A percentile compares a stretch with the other conserved stretches of the same genome.
Conservation (phyloP, 2,888 invertebrate genomes). For the Pammene fasciana region DNA sequence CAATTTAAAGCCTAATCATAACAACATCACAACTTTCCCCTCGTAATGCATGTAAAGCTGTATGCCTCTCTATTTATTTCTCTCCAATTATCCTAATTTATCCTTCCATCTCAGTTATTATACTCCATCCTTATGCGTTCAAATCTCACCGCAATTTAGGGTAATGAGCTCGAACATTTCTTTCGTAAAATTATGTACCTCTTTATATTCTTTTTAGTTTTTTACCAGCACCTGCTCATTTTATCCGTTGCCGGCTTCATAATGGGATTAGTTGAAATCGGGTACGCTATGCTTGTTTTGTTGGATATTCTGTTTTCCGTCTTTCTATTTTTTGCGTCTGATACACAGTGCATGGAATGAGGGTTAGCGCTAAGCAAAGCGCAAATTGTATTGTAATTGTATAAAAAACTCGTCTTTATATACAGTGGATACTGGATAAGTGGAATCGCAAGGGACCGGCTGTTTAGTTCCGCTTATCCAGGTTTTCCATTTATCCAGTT, state of each 20-base stretch:
- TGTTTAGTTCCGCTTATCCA: no score
- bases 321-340: not conserved
- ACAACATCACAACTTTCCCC: conserved; percentile 37
- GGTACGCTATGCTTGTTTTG: not conserved
- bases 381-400: no score
- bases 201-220: conserved; percentile 30
- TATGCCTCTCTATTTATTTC: conserved; percentile 22
- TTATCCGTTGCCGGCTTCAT: conserved; percentile 10
- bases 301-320: not conserved
- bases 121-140: conserved; percentile 34
- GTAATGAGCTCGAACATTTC: conserved; percentile 38
- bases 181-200: conserved; percentile 30
- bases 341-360: not conserved
- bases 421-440: no score
- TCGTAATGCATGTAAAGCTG: not conserved
- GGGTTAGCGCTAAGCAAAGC: no score
- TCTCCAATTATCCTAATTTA: conserved; percentile 37
- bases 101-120: conserved; percentile 36
- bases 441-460: no score
- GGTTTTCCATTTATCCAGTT: no score
- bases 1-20: conserved; percentile 24
- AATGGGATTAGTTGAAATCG: conserved; percentile 14
- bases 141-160: conserved; percentile 37
- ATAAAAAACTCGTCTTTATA: no score
- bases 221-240: conserved; percentile 30